Percentiles rank a stretch among this genome's conserved stretches.
phyloP scores from a whole-genome alignment of 2,113 vertebrate genomes.

The Rynchops niger region DNA sequence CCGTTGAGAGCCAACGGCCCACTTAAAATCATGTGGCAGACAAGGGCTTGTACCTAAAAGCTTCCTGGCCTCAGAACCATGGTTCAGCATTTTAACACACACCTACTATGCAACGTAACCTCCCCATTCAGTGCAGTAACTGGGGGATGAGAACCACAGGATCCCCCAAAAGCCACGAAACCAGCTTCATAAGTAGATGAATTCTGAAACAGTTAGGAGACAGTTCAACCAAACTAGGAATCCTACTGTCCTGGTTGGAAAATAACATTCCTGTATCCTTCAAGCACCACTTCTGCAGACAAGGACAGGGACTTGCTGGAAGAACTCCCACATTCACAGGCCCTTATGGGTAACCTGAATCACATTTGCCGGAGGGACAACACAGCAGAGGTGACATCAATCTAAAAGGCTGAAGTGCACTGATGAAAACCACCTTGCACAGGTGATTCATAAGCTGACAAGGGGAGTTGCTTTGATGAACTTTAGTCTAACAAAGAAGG shows the following conservation, averaged over 20 bases:
- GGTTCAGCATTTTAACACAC: neutral
- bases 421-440: neutral
- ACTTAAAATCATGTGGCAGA: neutral
- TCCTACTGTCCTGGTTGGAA: neutral
- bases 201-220: neutral
- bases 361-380: neutral
- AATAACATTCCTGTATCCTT: neutral
- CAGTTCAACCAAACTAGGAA: neutral
- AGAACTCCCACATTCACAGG: neutral
- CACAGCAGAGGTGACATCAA: neutral
- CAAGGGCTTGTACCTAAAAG: neutral
- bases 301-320: neutral
- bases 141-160: neutral
- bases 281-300: neutral
- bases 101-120: accelerated
- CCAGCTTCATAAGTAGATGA: neutral
- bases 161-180: neutral
- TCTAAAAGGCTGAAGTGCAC: neutral
- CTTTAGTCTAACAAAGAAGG: neutral
- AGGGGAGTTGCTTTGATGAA: neutral
- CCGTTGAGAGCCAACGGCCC: neutral
- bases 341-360: neutral
- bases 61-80: neutral
- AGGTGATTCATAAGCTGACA: neutral
- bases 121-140: neutral